Conservation (phyloP, 2,113 vertebrate species). For the Pluvianellus socialis region DNA sequence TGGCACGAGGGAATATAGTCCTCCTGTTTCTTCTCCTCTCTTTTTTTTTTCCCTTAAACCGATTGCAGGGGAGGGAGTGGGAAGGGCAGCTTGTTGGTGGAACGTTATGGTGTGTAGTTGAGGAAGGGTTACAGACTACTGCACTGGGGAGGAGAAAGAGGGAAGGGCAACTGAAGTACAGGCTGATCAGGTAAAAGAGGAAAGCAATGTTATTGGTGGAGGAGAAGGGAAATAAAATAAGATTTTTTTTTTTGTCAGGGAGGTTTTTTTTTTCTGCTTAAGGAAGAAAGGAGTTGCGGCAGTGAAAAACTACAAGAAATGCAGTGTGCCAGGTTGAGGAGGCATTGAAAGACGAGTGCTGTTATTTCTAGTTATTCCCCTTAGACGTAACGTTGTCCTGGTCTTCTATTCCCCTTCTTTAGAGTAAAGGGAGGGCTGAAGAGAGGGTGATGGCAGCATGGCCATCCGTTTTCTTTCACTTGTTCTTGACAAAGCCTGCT, state of each 20-base stretch:
- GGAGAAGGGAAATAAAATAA: background rate
- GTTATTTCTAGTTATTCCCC: background rate
- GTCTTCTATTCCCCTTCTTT: background rate
- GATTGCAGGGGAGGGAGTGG: background rate
- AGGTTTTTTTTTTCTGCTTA: background rate
- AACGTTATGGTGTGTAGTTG: accelerated
- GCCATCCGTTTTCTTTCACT: background rate
- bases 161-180: background rate
- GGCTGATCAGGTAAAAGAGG: background rate
- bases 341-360: background rate
- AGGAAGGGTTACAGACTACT: background rate
- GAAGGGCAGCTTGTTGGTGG: background rate
- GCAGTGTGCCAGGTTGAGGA: background rate
- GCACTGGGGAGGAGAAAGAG: background rate
- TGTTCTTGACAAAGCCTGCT: background rate
- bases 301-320: background rate
- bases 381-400: background rate
- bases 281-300: background rate
- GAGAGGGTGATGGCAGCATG: background rate
- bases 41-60: background rate
- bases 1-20: background rate
- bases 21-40: background rate
- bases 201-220: background rate
- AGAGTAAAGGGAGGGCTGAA: background rate
- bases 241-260: background rate